Evolutionary conservation across 2,888 invertebrate genomes (phyloP), one percentile per base, ranked within the genome.

Genomic region (Eilema depressum): DNA sequence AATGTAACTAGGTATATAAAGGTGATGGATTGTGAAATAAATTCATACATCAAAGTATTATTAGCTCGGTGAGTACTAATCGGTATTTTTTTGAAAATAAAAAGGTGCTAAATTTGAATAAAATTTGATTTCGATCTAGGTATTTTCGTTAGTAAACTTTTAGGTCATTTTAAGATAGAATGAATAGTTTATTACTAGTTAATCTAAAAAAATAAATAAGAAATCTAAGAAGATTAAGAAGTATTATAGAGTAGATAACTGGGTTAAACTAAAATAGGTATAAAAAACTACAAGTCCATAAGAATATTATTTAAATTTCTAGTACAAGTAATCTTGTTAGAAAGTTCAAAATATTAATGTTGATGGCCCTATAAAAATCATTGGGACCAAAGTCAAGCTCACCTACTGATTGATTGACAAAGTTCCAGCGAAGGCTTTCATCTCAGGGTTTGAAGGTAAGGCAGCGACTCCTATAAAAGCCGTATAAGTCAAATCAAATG

Each of bases 1-100:
- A 41, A 53, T 53, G 20, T 53, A 53, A 53, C 53, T 23, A 30
- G n/a, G 47, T 61, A 61, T 67, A 66, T 66, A 67, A 57, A 63
- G 41, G 37, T 41, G 20, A 37, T 2, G 25, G 20, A 26, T 41
- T 41, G 41, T 41, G 41, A 63, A 63, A 26, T 63, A 41, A 63
- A 41, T 41, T 41, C 63, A 63, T 23, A 63, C 41, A 26, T 20
- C 25, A 25, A 25, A 25, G 8, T 25, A 25, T 23, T 25, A 25
- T 23, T 59, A 20, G n/a, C 33, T 23, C 26, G 66, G 66, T 66
- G 57, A 66, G 66, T 68, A 47, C 62, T 8, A 25, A 8, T 23
- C 26, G 26, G 2, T 20, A 26, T 20, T 17, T 37, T 63, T 37
- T 25, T 61, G 2, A 11, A 20, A n/a, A 1, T 25, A 1, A 53